A percentile compares a stretch with the other conserved stretches of the same genome.
Conservation (phyloP, 1,140 invertebrate genomes). For the Nylanderia fulva region DNA sequence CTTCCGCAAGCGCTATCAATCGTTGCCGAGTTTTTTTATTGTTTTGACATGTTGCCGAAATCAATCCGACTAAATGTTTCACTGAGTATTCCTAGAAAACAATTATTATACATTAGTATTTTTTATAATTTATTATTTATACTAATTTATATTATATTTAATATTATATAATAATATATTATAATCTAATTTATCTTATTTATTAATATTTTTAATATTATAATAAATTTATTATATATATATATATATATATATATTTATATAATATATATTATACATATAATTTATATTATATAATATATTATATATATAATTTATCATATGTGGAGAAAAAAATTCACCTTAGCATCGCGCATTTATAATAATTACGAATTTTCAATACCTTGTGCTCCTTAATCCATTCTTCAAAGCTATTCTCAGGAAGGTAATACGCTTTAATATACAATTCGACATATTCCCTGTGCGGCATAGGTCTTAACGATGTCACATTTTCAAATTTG, state of each 20-base stretch:
- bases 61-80: slow-evolving; percentile 94
- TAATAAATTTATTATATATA: no score
- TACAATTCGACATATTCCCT: slow-evolving; percentile 97
- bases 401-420: slow-evolving; percentile 93
- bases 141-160: no score
- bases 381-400: slow-evolving; percentile 95
- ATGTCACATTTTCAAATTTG: slow-evolving; percentile 95
- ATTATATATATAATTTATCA: no score
- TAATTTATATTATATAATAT: no score
- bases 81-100: slow-evolving; percentile 93
- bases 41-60: slow-evolving; percentile 94
- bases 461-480: slow-evolving; percentile 94
- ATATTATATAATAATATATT: no score
- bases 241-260: no score
- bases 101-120: not conserved
- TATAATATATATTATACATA: no score
- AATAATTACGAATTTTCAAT: slow-evolving; percentile 69
- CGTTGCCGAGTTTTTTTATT: slow-evolving; percentile 94
- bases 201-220: no score
- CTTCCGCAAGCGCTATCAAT: slow-evolving; percentile 91
- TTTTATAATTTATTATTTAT: no score
- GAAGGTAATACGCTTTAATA: slow-evolving; percentile 98
- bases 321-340: not conserved
- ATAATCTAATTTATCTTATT: no score
- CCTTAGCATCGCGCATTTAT: slow-evolving; percentile 31